Percentiles rank a stretch among this genome's conserved stretches.
phyloP scores from a whole-genome alignment of 2,888 invertebrate species.

The Sphaerophoria rueppellii region DNA sequence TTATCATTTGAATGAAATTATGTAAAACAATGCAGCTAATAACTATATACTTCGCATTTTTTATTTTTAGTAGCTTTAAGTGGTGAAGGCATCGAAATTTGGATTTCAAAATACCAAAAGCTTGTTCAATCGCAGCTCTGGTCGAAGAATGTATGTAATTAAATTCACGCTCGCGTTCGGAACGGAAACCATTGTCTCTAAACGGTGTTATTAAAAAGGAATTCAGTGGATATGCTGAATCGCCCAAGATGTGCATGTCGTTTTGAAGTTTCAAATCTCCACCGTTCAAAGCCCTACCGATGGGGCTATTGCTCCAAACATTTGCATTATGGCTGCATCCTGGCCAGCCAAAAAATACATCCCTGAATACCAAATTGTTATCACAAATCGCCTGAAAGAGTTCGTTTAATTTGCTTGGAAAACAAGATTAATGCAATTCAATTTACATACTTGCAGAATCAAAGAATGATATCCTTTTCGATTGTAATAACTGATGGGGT shows the following conservation, averaged over 20 bases:
- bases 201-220: constrained; percentile 1
- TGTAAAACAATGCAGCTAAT: neutral
- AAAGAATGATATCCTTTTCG: constrained; percentile 5
- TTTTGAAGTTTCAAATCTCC: neutral
- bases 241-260: neutral
- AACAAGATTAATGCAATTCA: neutral
- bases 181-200: constrained; percentile 10
- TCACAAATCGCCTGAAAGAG: no score
- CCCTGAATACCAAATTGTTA: neutral
- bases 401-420: neutral
- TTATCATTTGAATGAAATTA: constrained; percentile 9
- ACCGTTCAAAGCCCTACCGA: neutral
- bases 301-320: constrained; percentile 10
- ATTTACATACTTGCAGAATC: constrained; percentile 5
- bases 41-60: neutral
- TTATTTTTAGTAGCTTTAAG: constrained; percentile 15
- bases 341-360: neutral
- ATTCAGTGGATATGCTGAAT: constrained; percentile 1
- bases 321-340: constrained; percentile 7
- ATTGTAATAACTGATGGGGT: constrained; percentile 8
- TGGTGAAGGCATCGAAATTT: neutral
- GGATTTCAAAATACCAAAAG: no score
- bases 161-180: neutral
- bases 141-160: constrained; percentile 3
- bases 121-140: neutral